A percentile compares a stretch with the other conserved stretches of the same genome.
phyloP scores from a whole-genome alignment of 1,140 invertebrate species.

The Papilio polytes region DNA sequence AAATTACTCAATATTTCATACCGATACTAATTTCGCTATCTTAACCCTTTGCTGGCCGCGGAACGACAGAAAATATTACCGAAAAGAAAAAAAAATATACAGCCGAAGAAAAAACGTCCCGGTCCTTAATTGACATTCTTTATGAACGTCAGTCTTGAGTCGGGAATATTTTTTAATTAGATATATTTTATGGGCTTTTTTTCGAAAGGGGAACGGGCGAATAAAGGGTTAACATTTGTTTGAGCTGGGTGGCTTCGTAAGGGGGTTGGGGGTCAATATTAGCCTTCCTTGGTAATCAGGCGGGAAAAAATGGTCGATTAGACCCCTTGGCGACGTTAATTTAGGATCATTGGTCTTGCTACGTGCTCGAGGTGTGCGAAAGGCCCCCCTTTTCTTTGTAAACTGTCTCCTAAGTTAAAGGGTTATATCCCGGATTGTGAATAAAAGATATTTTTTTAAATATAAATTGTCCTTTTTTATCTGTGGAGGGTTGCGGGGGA shows the following conservation, averaged over 20 bases:
- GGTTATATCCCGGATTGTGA: constrained; percentile 53
- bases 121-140: constrained; percentile 83
- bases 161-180: constrained; percentile 85
- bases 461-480: constrained; percentile 39
- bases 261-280: constrained; percentile 72
- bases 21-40: constrained; percentile 83
- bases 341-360: constrained; percentile 75
- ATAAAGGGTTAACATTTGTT: constrained; percentile 84
- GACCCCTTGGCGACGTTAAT: constrained; percentile 75
- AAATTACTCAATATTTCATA: constrained; percentile 84
- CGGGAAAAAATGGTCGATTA: constrained; percentile 82
- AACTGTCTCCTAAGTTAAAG: constrained; percentile 62
- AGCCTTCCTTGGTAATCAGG: constrained; percentile 78
- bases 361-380: constrained; percentile 62
- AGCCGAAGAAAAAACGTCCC: constrained; percentile 73
- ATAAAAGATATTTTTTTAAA: constrained; percentile 58
- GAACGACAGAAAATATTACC: constrained; percentile 78
- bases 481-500: constrained; percentile 1
- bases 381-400: constrained; percentile 44
- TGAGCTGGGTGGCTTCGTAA: constrained; percentile 54
- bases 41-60: constrained; percentile 78
- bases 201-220: constrained; percentile 72
- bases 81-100: constrained; percentile 62
- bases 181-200: constrained; percentile 84
- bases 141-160: constrained; percentile 82